Evolutionary conservation across 2,113 vertebrate genomes (phyloP).

Genomic region (Halichoeres trimaculatus): DNA sequence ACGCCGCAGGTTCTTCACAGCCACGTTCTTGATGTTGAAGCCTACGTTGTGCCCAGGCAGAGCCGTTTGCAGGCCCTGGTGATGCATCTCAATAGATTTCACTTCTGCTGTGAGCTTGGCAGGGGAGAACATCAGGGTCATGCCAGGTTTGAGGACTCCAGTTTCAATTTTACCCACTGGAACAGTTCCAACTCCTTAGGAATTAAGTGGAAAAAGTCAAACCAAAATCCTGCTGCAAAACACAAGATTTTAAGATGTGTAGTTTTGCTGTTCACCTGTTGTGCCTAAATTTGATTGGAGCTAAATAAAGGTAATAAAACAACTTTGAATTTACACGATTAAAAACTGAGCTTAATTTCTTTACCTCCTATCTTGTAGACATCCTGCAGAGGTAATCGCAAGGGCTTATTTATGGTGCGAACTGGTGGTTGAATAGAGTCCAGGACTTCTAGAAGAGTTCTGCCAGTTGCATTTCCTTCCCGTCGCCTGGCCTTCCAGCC

Average conservation of each 20-base stretch:
- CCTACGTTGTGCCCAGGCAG: slow-evolving; percentile 83
- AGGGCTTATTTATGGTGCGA: slow-evolving; percentile 82
- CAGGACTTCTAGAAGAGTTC: slow-evolving; percentile 84
- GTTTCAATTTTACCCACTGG: slow-evolving; percentile 81
- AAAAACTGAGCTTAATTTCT: not conserved
- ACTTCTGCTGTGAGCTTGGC: slow-evolving; percentile 81
- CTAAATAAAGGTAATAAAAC: not conserved
- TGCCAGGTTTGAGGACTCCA: slow-evolving; percentile 84
- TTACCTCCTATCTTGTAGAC: slow-evolving; percentile 88
- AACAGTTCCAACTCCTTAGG: slow-evolving; percentile 79
- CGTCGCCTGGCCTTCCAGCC: slow-evolving; percentile 83
- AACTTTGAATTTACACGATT: not conserved
- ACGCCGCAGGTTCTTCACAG: slow-evolving; percentile 81
- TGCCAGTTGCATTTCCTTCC: slow-evolving; percentile 77
- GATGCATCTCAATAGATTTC: slow-evolving; percentile 83
- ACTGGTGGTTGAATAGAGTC: slow-evolving; percentile 82
- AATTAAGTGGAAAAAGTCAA: not conserved
- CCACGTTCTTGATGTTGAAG: slow-evolving; percentile 84
- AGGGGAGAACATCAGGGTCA: slow-evolving; percentile 81
- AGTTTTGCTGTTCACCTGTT: not conserved
- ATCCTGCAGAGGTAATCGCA: slow-evolving; percentile 86
- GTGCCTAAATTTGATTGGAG: not conserved
- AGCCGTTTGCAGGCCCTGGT: slow-evolving; percentile 76
- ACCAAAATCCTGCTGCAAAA: not conserved
- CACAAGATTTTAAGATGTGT: not conserved